Conservation (phyloP, 2,888 invertebrate species). For the Agrilus cyanescens region DNA sequence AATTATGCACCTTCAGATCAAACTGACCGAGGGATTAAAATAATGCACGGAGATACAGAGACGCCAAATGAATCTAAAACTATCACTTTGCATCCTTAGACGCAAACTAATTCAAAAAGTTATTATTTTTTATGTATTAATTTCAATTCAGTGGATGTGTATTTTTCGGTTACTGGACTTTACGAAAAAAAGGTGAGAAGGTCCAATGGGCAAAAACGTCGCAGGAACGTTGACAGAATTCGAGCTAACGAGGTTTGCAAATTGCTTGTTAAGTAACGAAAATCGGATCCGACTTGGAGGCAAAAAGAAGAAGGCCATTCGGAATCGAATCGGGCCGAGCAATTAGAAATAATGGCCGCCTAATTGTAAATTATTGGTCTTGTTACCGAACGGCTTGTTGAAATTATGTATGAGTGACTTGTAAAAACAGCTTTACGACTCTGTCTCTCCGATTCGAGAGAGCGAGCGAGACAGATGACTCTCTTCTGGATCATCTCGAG, state of each 20-base stretch:
- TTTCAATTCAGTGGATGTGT: too few species aligned
- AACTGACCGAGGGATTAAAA: too few species aligned
- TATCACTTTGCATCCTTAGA: too few species aligned
- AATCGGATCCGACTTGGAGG: slow-evolving; percentile 26
- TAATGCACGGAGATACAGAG: too few species aligned
- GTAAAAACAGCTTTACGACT: slow-evolving; percentile 5
- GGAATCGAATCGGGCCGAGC: slow-evolving; percentile 30
- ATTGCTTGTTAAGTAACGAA: slow-evolving; percentile 34
- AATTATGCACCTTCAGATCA: too few species aligned
- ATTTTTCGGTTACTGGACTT: too few species aligned
- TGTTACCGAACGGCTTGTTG: slow-evolving; percentile 32
- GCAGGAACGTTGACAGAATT: slow-evolving; percentile 9
- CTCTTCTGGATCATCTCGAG: too few species aligned
- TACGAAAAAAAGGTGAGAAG: neutral
- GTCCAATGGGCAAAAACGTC: neutral
- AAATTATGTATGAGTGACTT: slow-evolving; percentile 26
- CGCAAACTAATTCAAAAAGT: too few species aligned
- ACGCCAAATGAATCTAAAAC: too few species aligned
- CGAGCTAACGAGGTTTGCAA: slow-evolving; percentile 33
- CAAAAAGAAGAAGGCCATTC: slow-evolving; percentile 26
- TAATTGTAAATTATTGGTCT: slow-evolving; percentile 37
- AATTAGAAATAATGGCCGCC: slow-evolving; percentile 36
- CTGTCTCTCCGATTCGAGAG: too few species aligned
- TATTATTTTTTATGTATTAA: too few species aligned
- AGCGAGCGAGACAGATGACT: too few species aligned